phyloP scores from a whole-genome alignment of 1,140 invertebrate species.

The Caenorhabditis inopinata region DNA sequence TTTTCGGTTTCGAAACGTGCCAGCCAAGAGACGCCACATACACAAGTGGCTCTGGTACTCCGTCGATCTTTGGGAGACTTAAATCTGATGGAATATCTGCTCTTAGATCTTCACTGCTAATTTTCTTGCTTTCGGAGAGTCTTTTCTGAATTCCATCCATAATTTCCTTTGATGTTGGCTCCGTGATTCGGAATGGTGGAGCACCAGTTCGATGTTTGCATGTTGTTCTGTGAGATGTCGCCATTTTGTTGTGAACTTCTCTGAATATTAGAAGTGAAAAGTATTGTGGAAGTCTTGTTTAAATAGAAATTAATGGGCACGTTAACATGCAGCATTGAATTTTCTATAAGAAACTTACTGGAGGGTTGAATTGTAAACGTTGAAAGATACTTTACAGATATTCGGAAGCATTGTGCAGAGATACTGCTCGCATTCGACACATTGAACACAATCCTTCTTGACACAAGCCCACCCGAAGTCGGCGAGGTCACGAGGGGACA shows the following conservation, averaged over 20 bases:
- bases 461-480: constrained; percentile 1
- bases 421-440: background rate
- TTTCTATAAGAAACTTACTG: background rate
- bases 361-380: constrained; percentile 3
- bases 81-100: background rate
- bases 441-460: constrained; percentile 7
- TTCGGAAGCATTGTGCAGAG: background rate
- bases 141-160: constrained; percentile 1
- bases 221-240: background rate
- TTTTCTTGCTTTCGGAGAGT: background rate
- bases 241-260: background rate
- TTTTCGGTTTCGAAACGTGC: background rate
- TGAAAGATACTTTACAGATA: constrained; percentile 22
- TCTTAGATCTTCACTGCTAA: background rate
- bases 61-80: background rate
- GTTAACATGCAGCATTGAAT: too few relatives aligned
- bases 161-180: background rate
- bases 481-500: background rate
- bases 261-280: background rate
- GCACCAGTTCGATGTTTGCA: constrained; percentile 5
- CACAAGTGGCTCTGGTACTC: background rate
- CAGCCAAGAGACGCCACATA: background rate
- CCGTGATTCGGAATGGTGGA: background rate
- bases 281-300: too few relatives aligned
- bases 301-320: too few relatives aligned